phyloP scores from a whole-genome alignment of 2,113 vertebrate species.

The Rallus limicola region DNA sequence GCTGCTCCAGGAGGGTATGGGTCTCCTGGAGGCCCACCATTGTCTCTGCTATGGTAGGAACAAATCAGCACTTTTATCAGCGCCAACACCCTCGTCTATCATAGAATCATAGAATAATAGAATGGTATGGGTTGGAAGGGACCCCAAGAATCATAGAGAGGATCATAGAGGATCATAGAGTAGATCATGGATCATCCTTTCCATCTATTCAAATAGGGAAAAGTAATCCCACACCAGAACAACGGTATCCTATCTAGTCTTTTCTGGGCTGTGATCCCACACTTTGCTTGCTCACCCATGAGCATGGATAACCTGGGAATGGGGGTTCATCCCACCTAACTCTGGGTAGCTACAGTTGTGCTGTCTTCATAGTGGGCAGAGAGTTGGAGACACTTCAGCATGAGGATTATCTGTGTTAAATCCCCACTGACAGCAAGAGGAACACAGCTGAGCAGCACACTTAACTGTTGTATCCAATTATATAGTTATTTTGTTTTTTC shows the following conservation, averaged over 20 bases:
- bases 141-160: too few species aligned
- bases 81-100: fast-evolving
- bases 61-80: neutral
- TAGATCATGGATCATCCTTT: neutral
- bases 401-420: neutral
- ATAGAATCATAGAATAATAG: too few species aligned
- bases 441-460: neutral
- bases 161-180: too few species aligned
- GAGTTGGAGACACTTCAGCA: neutral
- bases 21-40: neutral
- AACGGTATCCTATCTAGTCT: neutral
- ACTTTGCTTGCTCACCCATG: neutral
- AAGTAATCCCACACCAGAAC: neutral
- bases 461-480: neutral
- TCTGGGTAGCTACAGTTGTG: neutral
- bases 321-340: neutral
- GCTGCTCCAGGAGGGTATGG: neutral
- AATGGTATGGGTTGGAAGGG: too few species aligned
- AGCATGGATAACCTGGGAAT: neutral
- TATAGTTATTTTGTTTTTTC: neutral
- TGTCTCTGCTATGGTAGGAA: neutral
- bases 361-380: neutral
- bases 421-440: neutral
- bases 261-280: neutral
- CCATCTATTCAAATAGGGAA: neutral